These are phyloP conservation scores for Etheostoma cragini DNA, from an alignment of 2,113 vertebrate genomes.

Conservation along the genomic window DNA sequence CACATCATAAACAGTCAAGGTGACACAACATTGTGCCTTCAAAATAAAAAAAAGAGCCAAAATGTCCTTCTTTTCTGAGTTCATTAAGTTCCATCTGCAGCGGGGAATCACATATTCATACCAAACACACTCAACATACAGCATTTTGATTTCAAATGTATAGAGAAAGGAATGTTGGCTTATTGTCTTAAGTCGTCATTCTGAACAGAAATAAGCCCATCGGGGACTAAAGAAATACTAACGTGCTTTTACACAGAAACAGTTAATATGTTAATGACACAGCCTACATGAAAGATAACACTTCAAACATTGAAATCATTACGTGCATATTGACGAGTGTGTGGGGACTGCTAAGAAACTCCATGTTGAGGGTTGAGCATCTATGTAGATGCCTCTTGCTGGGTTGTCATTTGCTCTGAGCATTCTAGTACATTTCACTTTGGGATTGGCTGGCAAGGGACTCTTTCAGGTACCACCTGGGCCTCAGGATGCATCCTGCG, in stretches of 20 bases:
- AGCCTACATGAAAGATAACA: slow-evolving; percentile 43
- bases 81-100: slow-evolving; percentile 29
- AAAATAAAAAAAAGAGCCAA: background rate
- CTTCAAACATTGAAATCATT: slow-evolving; percentile 15
- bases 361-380: background rate
- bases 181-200: slow-evolving; percentile 19
- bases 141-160: slow-evolving; percentile 25
- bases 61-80: slow-evolving; percentile 15
- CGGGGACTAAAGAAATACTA: slow-evolving; percentile 7
- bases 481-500: slow-evolving; percentile 8
- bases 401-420: slow-evolving; percentile 22
- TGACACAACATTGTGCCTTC: slow-evolving; percentile 26
- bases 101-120: background rate
- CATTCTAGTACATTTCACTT: slow-evolving; percentile 31
- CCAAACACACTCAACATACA: slow-evolving; percentile 6
- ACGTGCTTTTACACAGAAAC: slow-evolving; percentile 17
- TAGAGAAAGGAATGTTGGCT: background rate
- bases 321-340: slow-evolving; percentile 36
- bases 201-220: slow-evolving; percentile 1
- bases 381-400: background rate
- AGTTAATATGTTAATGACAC: slow-evolving; percentile 49
- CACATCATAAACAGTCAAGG: slow-evolving; percentile 29
- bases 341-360: background rate
- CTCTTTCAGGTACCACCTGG: slow-evolving; percentile 40
- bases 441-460: background rate